A percentile compares a stretch with the other conserved stretches of the same genome.
Conservation (phyloP, 2,113 vertebrate species). For the Ctenomys sociabilis region DNA sequence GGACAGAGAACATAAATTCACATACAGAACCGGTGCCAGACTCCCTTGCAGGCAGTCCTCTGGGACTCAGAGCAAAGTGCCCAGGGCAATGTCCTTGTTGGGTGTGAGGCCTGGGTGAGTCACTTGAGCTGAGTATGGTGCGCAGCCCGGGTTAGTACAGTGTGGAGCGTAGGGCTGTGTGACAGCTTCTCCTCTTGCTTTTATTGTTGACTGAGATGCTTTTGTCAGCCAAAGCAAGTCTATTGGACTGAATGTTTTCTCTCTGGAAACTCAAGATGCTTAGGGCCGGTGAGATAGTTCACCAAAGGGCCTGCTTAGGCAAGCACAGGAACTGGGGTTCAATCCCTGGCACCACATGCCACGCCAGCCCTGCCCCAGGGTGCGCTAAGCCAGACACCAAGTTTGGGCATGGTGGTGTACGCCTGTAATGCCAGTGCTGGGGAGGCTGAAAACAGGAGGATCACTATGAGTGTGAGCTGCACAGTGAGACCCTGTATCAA, state of each 20-base stretch:
- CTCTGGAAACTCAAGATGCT: slow-evolving; percentile 13
- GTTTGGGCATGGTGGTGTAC: too few relatives aligned
- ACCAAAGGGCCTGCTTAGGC: too few relatives aligned
- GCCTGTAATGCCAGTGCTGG: too few relatives aligned
- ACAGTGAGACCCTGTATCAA: too few relatives aligned
- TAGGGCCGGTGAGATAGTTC: neutral
- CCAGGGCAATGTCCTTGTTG: neutral
- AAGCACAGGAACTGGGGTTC: too few relatives aligned
- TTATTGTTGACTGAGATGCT: neutral
- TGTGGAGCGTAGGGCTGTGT: neutral
- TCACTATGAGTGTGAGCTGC: too few relatives aligned
- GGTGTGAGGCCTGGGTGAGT: neutral
- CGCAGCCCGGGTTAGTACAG: neutral
- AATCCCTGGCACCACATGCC: too few relatives aligned
- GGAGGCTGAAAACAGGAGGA: too few relatives aligned
- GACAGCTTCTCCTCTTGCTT: neutral
- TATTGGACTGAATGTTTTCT: neutral
- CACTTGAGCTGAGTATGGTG: neutral
- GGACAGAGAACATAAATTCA: neutral
- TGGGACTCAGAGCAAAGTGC: neutral
- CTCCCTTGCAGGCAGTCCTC: neutral
- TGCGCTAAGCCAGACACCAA: too few relatives aligned
- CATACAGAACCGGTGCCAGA: neutral
- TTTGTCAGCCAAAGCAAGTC: slow-evolving; percentile 23
- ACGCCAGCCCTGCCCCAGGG: too few relatives aligned